Conservation (phyloP, 2,888 invertebrate species). For the Phyllotreta striolata region DNA sequence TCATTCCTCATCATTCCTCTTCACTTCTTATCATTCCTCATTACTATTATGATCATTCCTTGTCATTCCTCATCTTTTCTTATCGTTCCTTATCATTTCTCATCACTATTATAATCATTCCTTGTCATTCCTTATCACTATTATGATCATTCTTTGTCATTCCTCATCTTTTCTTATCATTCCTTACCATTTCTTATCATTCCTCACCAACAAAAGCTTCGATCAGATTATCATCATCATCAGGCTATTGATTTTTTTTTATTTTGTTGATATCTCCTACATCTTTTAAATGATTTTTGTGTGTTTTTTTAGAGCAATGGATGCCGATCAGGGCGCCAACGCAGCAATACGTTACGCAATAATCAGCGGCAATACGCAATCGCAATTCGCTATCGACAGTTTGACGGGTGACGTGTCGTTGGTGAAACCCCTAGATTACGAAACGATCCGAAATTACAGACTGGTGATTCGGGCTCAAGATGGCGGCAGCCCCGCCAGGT, state of each 20-base stretch:
- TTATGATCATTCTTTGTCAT: too few species aligned
- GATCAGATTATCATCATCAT: neutral
- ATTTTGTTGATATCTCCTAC: neutral
- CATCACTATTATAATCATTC: too few species aligned
- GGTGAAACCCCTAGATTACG: slow-evolving; percentile 89
- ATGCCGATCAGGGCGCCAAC: slow-evolving; percentile 92
- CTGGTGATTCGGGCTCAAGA: slow-evolving; percentile 95
- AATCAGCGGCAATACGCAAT: slow-evolving; percentile 93
- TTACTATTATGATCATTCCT: too few species aligned
- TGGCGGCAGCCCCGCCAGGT: slow-evolving; percentile 91
- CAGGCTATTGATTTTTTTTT: neutral
- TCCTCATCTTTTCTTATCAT: too few species aligned
- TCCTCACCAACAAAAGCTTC: too few species aligned
- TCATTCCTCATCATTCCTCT: too few species aligned
- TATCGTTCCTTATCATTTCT: too few species aligned
- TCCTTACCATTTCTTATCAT: too few species aligned
- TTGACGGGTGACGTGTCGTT: slow-evolving; percentile 89
- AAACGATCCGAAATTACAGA: slow-evolving; percentile 83
- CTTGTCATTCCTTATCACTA: too few species aligned
- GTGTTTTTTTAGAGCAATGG: slow-evolving; percentile 74
- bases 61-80: too few species aligned
- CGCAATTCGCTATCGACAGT: slow-evolving; percentile 94
- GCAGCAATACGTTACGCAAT: slow-evolving; percentile 94
- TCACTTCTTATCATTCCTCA: too few species aligned
- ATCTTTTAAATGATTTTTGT: slow-evolving; percentile 23